Conservation (phyloP, 2,888 invertebrate species). For the Drosophila rellima region DNA sequence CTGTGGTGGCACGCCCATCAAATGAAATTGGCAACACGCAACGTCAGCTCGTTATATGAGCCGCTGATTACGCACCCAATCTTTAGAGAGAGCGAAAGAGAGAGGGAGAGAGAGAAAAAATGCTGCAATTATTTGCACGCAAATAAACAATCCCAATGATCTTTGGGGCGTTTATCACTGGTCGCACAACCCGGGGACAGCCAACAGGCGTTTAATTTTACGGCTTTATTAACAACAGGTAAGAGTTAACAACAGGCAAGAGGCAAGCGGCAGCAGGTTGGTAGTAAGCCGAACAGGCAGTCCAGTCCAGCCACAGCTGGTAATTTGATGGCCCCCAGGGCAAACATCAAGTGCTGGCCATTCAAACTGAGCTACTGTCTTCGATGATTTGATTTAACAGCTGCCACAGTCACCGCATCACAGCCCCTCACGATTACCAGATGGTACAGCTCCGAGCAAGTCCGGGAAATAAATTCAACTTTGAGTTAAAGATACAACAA, state of each 20-base stretch:
- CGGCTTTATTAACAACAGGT: conserved; percentile 71
- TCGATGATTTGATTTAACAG: conserved; percentile 54
- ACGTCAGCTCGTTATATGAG: conserved; percentile 41
- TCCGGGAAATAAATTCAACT: not conserved
- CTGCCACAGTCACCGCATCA: conserved; percentile 16
- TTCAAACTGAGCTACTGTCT: conserved; percentile 66
- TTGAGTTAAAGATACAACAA: not conserved
- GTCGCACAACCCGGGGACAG: conserved; percentile 34
- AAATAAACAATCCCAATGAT: conserved; percentile 76
- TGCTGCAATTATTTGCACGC: conserved; percentile 75
- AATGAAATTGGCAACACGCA: conserved; percentile 42
- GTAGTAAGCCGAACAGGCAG: conserved; percentile 17
- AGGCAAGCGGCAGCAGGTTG: conserved; percentile 19
- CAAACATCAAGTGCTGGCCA: conserved; percentile 54
- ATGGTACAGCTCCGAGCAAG: not conserved
- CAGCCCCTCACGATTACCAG: conserved; percentile 27
- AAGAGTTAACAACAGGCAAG: conserved; percentile 26
- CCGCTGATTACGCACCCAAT: conserved; percentile 59
- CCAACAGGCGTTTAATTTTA: conserved; percentile 78
- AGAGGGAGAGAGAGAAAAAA: conserved; percentile 2
- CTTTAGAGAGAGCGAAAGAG: conserved; percentile 17
- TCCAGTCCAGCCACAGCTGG: conserved; percentile 37
- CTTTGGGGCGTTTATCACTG: conserved; percentile 74
- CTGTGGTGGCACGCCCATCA: conserved; percentile 45
- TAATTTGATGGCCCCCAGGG: conserved; percentile 72